These are phyloP conservation scores for Diaprepes abbreviatus DNA, from an alignment of 2,888 invertebrate species.

Conservation along the genomic window DNA sequence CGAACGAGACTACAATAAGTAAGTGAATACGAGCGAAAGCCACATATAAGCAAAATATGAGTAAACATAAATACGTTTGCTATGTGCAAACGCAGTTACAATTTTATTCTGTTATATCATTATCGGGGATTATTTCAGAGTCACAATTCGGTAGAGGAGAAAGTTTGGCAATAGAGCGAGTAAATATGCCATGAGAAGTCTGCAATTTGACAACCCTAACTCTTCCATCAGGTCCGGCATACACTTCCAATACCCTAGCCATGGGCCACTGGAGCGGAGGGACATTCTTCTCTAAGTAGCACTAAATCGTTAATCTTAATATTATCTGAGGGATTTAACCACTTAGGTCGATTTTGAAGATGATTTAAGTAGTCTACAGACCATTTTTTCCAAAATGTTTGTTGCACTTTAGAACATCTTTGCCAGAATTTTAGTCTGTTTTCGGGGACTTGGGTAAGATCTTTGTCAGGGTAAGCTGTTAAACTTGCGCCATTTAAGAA, in stretches of 20 bases:
- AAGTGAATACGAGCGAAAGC: too few relatives aligned
- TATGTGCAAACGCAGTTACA: too few relatives aligned
- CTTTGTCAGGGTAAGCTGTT: conserved; percentile 28
- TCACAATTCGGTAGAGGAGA: conserved; percentile 11
- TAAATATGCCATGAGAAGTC: conserved; percentile 21
- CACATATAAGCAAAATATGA: too few relatives aligned
- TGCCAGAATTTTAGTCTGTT: conserved; percentile 35
- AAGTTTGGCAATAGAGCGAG: conserved; percentile 17
- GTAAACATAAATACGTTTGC: too few relatives aligned
- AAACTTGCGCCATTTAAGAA: conserved; percentile 22
- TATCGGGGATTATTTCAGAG: background rate
- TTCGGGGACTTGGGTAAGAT: conserved; percentile 28
- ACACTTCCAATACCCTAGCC: conserved; percentile 20
- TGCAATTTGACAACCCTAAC: conserved; percentile 22
- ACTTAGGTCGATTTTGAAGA: too few relatives aligned
- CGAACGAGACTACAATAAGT: too few relatives aligned
- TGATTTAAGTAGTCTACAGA: conserved; percentile 33
- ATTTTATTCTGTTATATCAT: too few relatives aligned
- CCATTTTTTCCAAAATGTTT: too few relatives aligned
- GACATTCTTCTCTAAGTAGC: conserved; percentile 29
- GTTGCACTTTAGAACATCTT: conserved; percentile 20
- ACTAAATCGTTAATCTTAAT: conserved; percentile 10
- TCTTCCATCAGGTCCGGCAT: conserved; percentile 22
- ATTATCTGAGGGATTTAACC: conserved; percentile 33
- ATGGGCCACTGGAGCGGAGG: conserved; percentile 24